phyloP scores from a whole-genome alignment of 1,140 invertebrate species.

The Telenomus remus region DNA sequence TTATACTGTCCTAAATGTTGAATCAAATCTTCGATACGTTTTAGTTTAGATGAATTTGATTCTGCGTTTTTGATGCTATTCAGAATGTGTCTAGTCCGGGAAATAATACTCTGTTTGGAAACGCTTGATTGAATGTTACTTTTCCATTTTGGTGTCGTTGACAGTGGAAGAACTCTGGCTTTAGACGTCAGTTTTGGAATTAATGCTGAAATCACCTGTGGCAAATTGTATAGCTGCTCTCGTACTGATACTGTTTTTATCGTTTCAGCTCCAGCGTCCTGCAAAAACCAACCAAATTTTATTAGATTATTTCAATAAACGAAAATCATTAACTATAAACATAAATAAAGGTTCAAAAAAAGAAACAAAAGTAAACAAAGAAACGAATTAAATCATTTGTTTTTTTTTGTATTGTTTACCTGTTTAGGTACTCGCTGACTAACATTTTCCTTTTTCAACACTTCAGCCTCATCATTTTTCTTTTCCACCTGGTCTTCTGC shows the following conservation, averaged over 20 bases:
- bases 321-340: neutral
- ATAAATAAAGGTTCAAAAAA: neutral
- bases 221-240: constrained; percentile 62
- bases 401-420: constrained; percentile 18
- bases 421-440: constrained; percentile 17
- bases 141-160: constrained; percentile 71
- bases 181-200: constrained; percentile 64
- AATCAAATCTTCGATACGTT: constrained; percentile 81
- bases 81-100: constrained; percentile 82
- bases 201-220: constrained; percentile 64
- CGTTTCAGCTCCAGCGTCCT: constrained; percentile 7
- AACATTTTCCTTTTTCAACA: constrained; percentile 23
- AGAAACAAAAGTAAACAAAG: neutral
- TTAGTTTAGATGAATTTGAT: constrained; percentile 77
- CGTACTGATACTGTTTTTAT: constrained; percentile 6
- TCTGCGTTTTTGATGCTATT: constrained; percentile 79
- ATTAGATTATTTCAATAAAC: no score
- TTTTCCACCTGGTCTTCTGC: constrained; percentile 27
- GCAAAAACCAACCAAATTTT: neutral
- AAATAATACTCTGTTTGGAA: constrained; percentile 78
- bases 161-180: constrained; percentile 54
- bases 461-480: constrained; percentile 16
- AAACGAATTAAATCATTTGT: neutral
- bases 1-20: constrained; percentile 83
- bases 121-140: constrained; percentile 63